Percentiles rank a stretch among this genome's conserved stretches.
phyloP scores from a whole-genome alignment of 1,140 invertebrate species.

The Drosophila prosaltans region DNA sequence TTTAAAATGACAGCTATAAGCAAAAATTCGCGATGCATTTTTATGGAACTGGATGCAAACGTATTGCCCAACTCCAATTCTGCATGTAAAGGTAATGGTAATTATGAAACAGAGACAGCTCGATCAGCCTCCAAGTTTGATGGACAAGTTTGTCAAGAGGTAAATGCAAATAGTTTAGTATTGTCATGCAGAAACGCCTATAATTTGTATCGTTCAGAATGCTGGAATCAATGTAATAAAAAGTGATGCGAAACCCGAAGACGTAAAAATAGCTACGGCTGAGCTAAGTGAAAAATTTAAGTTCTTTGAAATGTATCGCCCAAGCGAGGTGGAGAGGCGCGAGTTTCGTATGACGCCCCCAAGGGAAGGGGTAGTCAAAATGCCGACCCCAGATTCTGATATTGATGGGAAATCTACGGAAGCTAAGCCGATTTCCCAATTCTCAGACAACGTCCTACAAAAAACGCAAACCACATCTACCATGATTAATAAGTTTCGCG shows the following conservation, averaged over 20 bases:
- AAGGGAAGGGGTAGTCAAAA: slow-evolving; percentile 88
- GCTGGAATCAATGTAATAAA: slow-evolving; percentile 48
- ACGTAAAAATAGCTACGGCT: slow-evolving; percentile 90
- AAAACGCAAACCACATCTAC: slow-evolving; percentile 90
- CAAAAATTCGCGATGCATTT: slow-evolving; percentile 92
- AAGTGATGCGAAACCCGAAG: slow-evolving; percentile 87
- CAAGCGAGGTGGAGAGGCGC: slow-evolving; percentile 87
- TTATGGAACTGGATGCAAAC: slow-evolving; percentile 92
- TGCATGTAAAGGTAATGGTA: neutral
- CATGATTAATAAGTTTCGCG: slow-evolving; percentile 93
- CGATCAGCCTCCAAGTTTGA: slow-evolving; percentile 9
- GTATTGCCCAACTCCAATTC: slow-evolving; percentile 72
- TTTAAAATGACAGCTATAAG: slow-evolving; percentile 87
- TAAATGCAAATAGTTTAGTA: slow-evolving; percentile 12
- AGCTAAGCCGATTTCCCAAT: neutral
- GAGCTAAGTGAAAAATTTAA: slow-evolving; percentile 93
- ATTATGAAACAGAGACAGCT: neutral
- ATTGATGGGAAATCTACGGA: neutral
- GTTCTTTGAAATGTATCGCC: slow-evolving; percentile 94
- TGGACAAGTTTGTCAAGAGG: slow-evolving; percentile 20
- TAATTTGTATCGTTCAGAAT: slow-evolving; percentile 23
- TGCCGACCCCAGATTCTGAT: slow-evolving; percentile 64
- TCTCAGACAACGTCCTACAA: slow-evolving; percentile 84
- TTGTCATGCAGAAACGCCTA: neutral
- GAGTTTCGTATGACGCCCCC: slow-evolving; percentile 94